Evolutionary conservation across 2,888 invertebrate species (phyloP), one percentile per base, ranked within the genome.

Genomic region (Cataglyphis rosenhaueri): DNA sequence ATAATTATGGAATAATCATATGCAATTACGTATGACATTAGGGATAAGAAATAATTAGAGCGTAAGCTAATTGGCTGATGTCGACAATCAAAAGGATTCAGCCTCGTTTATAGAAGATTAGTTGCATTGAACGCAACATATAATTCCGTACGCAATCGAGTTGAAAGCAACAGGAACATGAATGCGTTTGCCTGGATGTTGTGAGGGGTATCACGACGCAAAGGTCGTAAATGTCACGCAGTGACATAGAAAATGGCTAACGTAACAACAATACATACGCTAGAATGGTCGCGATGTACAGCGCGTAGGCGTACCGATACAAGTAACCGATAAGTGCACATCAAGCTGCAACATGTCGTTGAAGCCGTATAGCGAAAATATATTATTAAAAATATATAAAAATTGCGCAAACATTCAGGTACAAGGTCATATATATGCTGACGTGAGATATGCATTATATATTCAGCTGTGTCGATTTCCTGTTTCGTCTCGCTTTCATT

Each of bases 171-270:
- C 65, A 18, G 3, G 65, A 66, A 65, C 62, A 62, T 15, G 8
- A 18, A 18, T 73, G 32, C 25, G 65, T 15, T 66, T 44, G 25
- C 25, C 18, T 18, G 35, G 25, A 38, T 55, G 38, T 29, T 38
- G 25, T 18, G n/a, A 52, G 0, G 18, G 61, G 9, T 66, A 29
- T 21, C 32, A 21, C 15, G 25, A 9, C 29, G 21, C 38, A 44
- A n/a, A n/a, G 66, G 6, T 76, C 52, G 35, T 66, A 66, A 66
- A 76, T 76, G 76, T 76, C 66, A 66, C 52, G 52, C n/a, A 38
- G 52, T 12, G n/a, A 55, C 48, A 35, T 52, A 21, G 52, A 66
- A 38, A 66, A 38, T 66, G 52, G n/a, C 38, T 52, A 66, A 66
- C 75, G 66, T 76, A 55, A 66, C 38, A 38, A 76, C 38, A 38